These are phyloP conservation scores for Sycophila texana DNA, from an alignment of 2,888 invertebrate genomes.

Conservation along the genomic window DNA sequence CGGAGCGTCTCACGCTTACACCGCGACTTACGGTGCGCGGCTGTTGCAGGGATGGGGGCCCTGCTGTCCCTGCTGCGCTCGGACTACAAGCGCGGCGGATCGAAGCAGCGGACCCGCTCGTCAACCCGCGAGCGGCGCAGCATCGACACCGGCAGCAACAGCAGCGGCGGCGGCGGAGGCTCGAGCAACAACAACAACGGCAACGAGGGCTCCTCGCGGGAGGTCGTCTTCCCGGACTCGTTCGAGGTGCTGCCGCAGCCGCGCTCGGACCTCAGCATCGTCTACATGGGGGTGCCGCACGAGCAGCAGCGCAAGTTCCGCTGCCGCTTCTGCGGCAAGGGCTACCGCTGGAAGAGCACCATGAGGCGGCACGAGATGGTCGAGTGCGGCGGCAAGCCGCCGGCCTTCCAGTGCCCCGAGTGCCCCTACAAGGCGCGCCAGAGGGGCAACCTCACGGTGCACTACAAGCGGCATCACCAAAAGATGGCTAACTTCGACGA, in stretches of 20 bases:
- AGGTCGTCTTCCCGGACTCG: constrained; percentile 73
- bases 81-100: constrained; percentile 66
- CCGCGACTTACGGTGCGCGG: constrained; percentile 54
- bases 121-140: constrained; percentile 36
- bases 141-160: constrained; percentile 52
- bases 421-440: constrained; percentile 88
- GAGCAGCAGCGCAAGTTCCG: constrained; percentile 82
- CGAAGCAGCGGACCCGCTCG: constrained; percentile 31
- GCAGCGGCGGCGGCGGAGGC: constrained; percentile 59
- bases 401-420: constrained; percentile 87
- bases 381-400: constrained; percentile 90
- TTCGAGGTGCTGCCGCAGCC: constrained; percentile 74
- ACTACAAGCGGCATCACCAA: constrained; percentile 86
- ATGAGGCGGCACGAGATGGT: constrained; percentile 89
- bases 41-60: constrained; percentile 74
- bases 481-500: constrained; percentile 69
- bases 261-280: constrained; percentile 69
- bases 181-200: constrained; percentile 62
- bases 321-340: constrained; percentile 89
- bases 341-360: constrained; percentile 91
- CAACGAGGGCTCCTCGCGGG: constrained; percentile 65
- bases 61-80: constrained; percentile 71
- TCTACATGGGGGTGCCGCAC: constrained; percentile 77
- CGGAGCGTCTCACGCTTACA: background rate
- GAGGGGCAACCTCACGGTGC: constrained; percentile 88